These are phyloP conservation scores for Asteroscopus sphinx DNA, from an alignment of 2,888 invertebrate species.

Conservation along the genomic window DNA sequence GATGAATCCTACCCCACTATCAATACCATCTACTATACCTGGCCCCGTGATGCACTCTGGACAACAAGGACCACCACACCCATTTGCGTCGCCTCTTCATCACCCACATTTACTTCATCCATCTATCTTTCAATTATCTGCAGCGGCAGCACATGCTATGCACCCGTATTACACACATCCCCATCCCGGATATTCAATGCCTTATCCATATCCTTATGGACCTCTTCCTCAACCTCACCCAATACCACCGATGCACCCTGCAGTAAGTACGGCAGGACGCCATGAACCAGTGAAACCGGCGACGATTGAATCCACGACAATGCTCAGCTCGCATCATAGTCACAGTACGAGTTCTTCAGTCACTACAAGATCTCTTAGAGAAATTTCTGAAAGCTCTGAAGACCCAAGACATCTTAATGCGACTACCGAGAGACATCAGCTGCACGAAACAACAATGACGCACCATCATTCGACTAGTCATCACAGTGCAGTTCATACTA, in stretches of 20 bases:
- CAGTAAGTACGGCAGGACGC: slow-evolving; percentile 82
- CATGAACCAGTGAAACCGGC: slow-evolving; percentile 87
- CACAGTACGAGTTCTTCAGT: slow-evolving; percentile 93
- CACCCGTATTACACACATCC: slow-evolving; percentile 93
- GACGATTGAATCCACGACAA: slow-evolving; percentile 91
- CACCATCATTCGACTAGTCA: slow-evolving; percentile 92
- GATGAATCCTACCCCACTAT: slow-evolving; percentile 90
- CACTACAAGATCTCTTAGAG: slow-evolving; percentile 91
- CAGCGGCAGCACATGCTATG: slow-evolving; percentile 91
- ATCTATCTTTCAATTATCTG: slow-evolving; percentile 90
- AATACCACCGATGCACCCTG: slow-evolving; percentile 91
- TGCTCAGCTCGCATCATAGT: slow-evolving; percentile 92
- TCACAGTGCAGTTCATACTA: slow-evolving; percentile 91
- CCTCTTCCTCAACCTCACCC: slow-evolving; percentile 93
- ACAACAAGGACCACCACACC: slow-evolving; percentile 92
- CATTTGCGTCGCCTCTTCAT: slow-evolving; percentile 92
- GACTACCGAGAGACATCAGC: slow-evolving; percentile 90
- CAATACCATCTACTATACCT: slow-evolving; percentile 91
- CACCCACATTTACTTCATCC: slow-evolving; percentile 93
- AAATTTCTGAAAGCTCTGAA: slow-evolving; percentile 88
- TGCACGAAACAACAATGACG: slow-evolving; percentile 91
- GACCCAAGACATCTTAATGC: slow-evolving; percentile 85
- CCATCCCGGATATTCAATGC: slow-evolving; percentile 92
- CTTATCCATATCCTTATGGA: slow-evolving; percentile 93
- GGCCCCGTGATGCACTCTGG: slow-evolving; percentile 93